phyloP scores from a whole-genome alignment of 2,888 invertebrate species.

The Celastrina argiolus region DNA sequence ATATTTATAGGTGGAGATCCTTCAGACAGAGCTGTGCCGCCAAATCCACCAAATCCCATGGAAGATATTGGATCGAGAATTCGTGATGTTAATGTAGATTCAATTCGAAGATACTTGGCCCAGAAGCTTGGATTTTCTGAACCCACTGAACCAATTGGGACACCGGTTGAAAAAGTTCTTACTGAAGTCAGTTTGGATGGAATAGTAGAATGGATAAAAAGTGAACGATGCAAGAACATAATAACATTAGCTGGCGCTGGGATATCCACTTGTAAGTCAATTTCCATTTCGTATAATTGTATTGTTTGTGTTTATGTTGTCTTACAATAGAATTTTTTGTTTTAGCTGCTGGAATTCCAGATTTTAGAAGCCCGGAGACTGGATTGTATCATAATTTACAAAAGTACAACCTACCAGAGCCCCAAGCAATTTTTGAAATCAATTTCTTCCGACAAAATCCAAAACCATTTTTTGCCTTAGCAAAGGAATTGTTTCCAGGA shows the following conservation, averaged over 20 bases:
- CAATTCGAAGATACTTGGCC: constrained; percentile 80
- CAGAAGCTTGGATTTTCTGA: constrained; percentile 80
- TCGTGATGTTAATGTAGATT: constrained; percentile 78
- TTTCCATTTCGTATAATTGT: constrained; percentile 3
- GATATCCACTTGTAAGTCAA: constrained; percentile 92
- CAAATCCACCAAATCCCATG: constrained; percentile 46
- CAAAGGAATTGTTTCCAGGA: constrained; percentile 93
- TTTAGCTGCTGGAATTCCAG: constrained; percentile 96
- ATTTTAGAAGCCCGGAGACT: constrained; percentile 94
- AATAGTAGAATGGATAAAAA: constrained; percentile 87
- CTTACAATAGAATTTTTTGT: constrained; percentile 28
- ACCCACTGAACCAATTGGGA: constrained; percentile 49
- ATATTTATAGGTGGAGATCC: constrained; percentile 52
- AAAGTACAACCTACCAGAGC: constrained; percentile 93
- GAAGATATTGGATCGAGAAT: constrained; percentile 56
- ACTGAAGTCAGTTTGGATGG: constrained; percentile 86
- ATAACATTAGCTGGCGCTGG: constrained; percentile 97
- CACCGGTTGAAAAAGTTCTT: constrained; percentile 71
- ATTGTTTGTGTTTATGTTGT: not conserved
- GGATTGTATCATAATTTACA: constrained; percentile 94
- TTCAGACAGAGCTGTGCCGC: constrained; percentile 50
- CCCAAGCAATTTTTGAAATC: constrained; percentile 94
- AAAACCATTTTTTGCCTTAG: constrained; percentile 93
- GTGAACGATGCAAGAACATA: constrained; percentile 87
- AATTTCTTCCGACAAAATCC: constrained; percentile 92